Conservation (phyloP, 2,797 vertebrate species). For the Hafferia zeledoni region DNA sequence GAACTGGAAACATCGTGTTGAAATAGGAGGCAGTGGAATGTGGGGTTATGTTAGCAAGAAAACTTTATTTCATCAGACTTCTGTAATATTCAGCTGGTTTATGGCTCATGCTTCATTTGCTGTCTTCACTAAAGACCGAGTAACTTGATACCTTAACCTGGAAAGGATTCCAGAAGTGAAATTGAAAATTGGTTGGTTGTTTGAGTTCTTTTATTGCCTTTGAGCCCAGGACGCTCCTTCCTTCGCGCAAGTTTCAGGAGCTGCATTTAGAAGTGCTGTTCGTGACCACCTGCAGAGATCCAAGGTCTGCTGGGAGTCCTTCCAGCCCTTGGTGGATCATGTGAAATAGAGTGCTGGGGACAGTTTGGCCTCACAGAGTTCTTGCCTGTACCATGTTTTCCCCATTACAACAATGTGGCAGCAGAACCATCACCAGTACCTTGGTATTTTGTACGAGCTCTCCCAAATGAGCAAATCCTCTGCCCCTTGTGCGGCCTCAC, state of each 20-base stretch:
- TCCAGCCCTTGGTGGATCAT: neutral
- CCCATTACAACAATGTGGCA: neutral
- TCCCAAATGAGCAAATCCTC: neutral
- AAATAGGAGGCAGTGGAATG: neutral
- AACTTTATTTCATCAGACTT: neutral
- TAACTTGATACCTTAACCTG: neutral
- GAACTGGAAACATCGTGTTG: neutral
- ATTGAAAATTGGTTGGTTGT: neutral
- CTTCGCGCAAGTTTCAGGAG: neutral
- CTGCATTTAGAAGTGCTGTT: neutral
- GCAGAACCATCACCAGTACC: neutral
- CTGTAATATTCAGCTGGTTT: neutral
- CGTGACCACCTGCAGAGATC: neutral
- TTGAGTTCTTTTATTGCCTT: neutral
- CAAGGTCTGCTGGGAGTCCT: neutral
- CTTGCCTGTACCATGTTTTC: neutral
- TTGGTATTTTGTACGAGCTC: neutral
- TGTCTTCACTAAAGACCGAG: neutral
- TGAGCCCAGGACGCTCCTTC: neutral
- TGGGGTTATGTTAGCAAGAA: neutral
- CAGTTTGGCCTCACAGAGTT: neutral
- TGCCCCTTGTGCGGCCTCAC: neutral
- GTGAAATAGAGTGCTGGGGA: neutral
- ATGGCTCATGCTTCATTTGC: slow-evolving; percentile 18
- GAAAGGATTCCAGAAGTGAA: neutral